Evolutionary conservation across 2,888 invertebrate genomes (phyloP).

Genomic region (Diarsia dahlii): DNA sequence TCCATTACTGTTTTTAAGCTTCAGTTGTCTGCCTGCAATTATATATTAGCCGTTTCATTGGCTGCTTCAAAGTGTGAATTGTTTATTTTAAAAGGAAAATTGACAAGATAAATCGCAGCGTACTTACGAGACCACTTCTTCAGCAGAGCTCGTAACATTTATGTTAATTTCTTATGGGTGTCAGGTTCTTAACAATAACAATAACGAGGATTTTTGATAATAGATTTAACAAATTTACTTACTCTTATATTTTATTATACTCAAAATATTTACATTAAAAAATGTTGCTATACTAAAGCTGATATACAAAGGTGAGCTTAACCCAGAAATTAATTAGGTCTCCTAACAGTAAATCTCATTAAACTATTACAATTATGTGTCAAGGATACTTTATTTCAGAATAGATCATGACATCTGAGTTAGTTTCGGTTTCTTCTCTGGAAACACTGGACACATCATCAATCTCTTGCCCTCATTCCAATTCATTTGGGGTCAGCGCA

Average conservation of each 20-base stretch:
- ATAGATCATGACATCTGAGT: background rate
- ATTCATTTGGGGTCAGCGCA: no score
- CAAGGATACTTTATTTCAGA: background rate
- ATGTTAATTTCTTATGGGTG: background rate
- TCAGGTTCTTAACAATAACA: background rate
- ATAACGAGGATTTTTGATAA: background rate
- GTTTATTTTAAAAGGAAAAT: background rate
- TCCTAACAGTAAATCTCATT: background rate
- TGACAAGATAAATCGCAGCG: background rate
- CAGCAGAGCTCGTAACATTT: background rate
- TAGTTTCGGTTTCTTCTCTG: background rate
- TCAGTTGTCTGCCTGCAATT: background rate
- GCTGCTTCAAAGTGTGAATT: background rate
- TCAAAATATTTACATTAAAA: background rate
- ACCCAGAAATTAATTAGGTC: background rate
- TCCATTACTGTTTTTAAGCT: background rate
- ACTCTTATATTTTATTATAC: background rate
- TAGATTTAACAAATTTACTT: background rate
- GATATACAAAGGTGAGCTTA: no score
- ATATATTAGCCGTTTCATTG: background rate
- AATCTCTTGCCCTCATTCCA: no score
- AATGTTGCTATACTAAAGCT: background rate
- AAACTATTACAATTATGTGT: background rate
- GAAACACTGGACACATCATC: background rate
- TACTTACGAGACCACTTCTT: background rate